Evolutionary conservation across 2,888 invertebrate species (phyloP).

Genomic region (Troides aeacus): DNA sequence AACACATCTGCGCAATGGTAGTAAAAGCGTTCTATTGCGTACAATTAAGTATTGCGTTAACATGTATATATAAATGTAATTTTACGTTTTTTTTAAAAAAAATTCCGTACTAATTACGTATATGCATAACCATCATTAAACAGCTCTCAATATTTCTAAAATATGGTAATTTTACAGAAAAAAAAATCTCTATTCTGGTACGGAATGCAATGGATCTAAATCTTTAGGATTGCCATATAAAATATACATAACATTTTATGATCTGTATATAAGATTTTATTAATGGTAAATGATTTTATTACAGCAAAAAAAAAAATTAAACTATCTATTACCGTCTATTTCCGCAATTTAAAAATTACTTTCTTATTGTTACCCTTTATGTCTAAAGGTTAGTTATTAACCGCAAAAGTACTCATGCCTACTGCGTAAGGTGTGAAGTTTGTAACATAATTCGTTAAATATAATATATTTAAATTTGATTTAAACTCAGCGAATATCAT

Average conservation of each 20-base stretch:
- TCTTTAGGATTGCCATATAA: constrained; percentile 11
- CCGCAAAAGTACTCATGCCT: too few relatives aligned
- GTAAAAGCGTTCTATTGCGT: not conserved
- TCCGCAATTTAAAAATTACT: too few relatives aligned
- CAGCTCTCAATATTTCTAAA: not conserved
- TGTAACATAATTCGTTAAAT: too few relatives aligned
- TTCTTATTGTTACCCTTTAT: too few relatives aligned
- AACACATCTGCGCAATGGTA: not conserved
- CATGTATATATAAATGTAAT: not conserved
- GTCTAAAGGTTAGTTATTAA: too few relatives aligned
- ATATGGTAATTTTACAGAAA: not conserved
- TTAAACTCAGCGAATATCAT: not conserved
- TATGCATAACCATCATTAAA: constrained; percentile 1
- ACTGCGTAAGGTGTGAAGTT: too few relatives aligned
- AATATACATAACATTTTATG: not conserved
- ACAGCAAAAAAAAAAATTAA: too few relatives aligned
- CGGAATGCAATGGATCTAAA: constrained; percentile 3
- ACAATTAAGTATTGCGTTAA: not conserved
- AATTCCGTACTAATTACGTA: constrained; percentile 4
- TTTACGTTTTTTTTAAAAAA: not conserved
- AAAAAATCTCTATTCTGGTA: constrained; percentile 1
- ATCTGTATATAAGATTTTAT: not conserved
- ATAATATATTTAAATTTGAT: not conserved
- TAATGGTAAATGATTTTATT: too few relatives aligned
- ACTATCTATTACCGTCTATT: too few relatives aligned